Conservation (phyloP, 2,797 vertebrate genomes). For the Adrianichthys oophorus region DNA sequence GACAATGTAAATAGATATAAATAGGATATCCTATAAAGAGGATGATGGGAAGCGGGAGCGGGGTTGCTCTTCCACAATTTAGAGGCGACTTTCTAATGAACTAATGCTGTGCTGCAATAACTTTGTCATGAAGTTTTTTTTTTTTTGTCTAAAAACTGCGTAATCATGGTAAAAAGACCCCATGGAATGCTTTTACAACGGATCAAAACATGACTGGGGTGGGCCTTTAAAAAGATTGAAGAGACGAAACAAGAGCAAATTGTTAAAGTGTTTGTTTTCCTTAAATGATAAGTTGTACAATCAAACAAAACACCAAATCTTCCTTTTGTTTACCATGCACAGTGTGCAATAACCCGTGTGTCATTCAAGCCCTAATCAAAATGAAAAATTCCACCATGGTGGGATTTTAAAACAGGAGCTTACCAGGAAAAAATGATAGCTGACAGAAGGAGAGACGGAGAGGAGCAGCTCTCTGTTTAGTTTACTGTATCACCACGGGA, state of each 20-base stretch:
- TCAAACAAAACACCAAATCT: slow-evolving; percentile 21
- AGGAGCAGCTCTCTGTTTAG: slow-evolving; percentile 11
- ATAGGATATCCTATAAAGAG: too few species aligned
- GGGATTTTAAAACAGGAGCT: neutral
- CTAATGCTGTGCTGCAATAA: too few species aligned
- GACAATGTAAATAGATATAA: too few species aligned
- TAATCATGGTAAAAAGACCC: too few species aligned
- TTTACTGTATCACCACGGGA: slow-evolving; percentile 30
- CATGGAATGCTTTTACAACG: too few species aligned
- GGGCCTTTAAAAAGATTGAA: slow-evolving; percentile 22
- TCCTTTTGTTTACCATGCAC: neutral
- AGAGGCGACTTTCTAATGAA: too few species aligned
- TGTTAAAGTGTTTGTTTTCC: slow-evolving; percentile 18
- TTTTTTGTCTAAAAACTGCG: too few species aligned
- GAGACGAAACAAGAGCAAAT: slow-evolving; percentile 4
- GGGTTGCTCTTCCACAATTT: too few species aligned
- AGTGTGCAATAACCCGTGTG: neutral
- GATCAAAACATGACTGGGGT: neutral
- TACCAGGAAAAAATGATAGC: slow-evolving; percentile 1
- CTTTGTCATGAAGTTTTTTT: too few species aligned
- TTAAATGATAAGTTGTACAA: slow-evolving; percentile 5
- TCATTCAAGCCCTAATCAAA: slow-evolving; percentile 20
- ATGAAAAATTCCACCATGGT: slow-evolving; percentile 2
- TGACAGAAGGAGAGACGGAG: slow-evolving; percentile 4
- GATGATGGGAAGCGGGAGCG: too few species aligned